Conservation (phyloP, 1,140 invertebrate genomes). For the Philotrypesis tridentata region DNA sequence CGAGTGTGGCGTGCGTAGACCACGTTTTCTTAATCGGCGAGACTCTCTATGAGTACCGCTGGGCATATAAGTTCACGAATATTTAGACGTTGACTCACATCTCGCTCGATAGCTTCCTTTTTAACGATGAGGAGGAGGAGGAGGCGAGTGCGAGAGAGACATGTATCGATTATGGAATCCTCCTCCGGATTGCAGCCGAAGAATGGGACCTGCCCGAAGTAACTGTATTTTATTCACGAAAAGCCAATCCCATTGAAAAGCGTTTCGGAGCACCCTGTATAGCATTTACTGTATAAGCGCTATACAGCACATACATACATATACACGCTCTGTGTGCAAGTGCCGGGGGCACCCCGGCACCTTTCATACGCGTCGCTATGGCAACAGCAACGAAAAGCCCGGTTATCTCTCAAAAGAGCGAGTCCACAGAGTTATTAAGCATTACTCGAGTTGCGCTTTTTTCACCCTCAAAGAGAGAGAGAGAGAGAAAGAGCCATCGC, state of each 20-base stretch:
- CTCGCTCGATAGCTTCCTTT: too few species aligned
- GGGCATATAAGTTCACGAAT: too few species aligned
- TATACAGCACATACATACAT: too few species aligned
- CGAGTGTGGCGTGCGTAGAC: not conserved
- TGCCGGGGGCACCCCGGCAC: constrained; percentile 10
- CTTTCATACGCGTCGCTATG: constrained; percentile 43
- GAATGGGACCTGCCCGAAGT: too few species aligned
- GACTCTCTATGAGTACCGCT: too few species aligned
- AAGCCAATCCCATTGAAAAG: not conserved
- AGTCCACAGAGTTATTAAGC: not conserved
- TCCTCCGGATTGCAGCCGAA: too few species aligned
- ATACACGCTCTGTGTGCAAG: not conserved
- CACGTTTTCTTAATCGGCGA: not conserved
- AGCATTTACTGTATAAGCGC: not conserved
- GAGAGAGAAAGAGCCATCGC: not conserved
- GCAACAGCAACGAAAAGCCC: constrained; percentile 25
- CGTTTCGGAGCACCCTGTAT: not conserved
- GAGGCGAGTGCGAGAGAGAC: too few species aligned
- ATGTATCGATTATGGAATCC: too few species aligned
- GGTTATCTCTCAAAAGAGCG: not conserved
- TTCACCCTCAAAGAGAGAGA: too few species aligned
- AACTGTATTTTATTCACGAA: too few species aligned
- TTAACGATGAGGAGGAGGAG: too few species aligned
- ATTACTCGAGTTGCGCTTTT: not conserved
- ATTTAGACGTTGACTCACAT: too few species aligned